Evolutionary conservation across 2,888 invertebrate species (phyloP).

Genomic region (Drosophila borealis): DNA sequence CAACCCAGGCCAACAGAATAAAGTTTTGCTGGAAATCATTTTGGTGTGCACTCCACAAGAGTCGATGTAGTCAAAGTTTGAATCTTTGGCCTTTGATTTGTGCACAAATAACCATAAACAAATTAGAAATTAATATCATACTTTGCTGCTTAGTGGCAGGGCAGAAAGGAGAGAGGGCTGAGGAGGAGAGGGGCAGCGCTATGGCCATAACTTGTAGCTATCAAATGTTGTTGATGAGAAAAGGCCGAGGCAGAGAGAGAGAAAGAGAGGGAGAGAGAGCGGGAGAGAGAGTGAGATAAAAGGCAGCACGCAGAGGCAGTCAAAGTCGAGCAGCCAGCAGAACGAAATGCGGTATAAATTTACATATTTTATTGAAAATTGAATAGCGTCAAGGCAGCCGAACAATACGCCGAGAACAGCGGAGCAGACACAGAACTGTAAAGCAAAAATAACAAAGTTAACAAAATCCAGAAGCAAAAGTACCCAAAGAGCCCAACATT

Average conservation of each 20-base stretch:
- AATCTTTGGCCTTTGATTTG: constrained; percentile 80
- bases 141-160: constrained; percentile 62
- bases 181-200: not conserved
- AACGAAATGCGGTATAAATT: constrained; percentile 79
- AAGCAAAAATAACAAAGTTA: constrained; percentile 74
- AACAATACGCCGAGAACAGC: constrained; percentile 13
- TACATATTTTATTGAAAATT: constrained; percentile 81
- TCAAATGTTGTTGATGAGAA: constrained; percentile 75
- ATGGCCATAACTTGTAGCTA: constrained; percentile 73
- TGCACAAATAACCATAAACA: constrained; percentile 79
- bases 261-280: too few relatives aligned
- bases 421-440: constrained; percentile 30
- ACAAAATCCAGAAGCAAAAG: constrained; percentile 76
- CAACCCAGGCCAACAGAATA: constrained; percentile 22
- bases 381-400: constrained; percentile 59
- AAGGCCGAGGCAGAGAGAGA: constrained; percentile 17
- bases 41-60: constrained; percentile 19
- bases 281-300: constrained; percentile 40
- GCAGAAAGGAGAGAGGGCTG: not conserved
- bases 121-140: constrained; percentile 79
- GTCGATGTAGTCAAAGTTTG: constrained; percentile 57
- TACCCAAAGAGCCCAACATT: constrained; percentile 46
- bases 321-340: constrained; percentile 34
- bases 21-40: constrained; percentile 25
- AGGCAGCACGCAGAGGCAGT: constrained; percentile 23